A percentile compares a stretch with the other conserved stretches of the same genome.
Conservation (phyloP, 2,113 vertebrate species). For the Podilymbus podiceps region DNA sequence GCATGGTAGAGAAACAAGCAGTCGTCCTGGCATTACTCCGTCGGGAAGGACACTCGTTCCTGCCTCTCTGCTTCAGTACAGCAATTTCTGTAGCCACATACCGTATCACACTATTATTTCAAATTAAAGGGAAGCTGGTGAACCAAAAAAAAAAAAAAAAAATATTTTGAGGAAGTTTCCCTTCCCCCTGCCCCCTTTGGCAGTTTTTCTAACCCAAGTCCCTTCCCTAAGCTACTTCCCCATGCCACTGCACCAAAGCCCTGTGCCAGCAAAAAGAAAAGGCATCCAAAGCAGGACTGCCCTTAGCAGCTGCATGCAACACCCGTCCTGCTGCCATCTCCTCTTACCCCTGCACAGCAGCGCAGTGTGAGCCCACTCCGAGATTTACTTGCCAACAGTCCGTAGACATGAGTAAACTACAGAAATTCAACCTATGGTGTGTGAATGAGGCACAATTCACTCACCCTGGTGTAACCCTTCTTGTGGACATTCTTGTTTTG, state of each 20-base stretch:
- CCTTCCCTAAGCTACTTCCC: slow-evolving; percentile 30
- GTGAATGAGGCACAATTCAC: background rate
- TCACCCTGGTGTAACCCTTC: background rate
- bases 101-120: rapidly evolving
- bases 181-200: background rate
- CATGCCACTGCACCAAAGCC: background rate
- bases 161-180: background rate
- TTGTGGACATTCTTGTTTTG: background rate
- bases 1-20: background rate
- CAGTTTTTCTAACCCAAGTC: background rate
- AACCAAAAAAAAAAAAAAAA: background rate
- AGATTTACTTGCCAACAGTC: background rate
- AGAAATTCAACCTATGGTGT: rapidly evolving
- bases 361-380: rapidly evolving
- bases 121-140: background rate
- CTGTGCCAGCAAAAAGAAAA: background rate
- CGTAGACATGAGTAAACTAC: rapidly evolving
- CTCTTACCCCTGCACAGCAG: background rate
- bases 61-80: background rate
- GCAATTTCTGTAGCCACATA: background rate
- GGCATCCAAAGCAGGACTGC: background rate
- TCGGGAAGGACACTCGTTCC: rapidly evolving
- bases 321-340: background rate
- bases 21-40: rapidly evolving
- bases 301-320: background rate